Percentiles rank a stretch among this genome's conserved stretches.
These are phyloP conservation scores for Drosophila pachea DNA, from an alignment of 1,140 invertebrate genomes.

Conservation along the genomic window DNA sequence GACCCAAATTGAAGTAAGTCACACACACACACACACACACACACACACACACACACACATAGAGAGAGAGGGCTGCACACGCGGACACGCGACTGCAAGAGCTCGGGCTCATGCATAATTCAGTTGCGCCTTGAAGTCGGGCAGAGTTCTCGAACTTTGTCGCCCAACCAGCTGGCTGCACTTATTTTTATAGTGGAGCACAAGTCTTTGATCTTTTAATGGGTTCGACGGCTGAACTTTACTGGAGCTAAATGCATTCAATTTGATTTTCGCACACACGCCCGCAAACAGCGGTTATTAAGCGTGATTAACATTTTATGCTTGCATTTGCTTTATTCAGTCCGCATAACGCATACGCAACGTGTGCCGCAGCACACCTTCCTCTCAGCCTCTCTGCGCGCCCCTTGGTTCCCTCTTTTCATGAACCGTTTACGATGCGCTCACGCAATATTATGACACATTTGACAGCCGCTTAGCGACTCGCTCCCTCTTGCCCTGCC, in stretches of 20 bases:
- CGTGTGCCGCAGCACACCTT: neutral
- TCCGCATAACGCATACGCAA: conserved; percentile 36
- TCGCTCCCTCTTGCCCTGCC: too few species aligned
- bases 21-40: conserved; percentile 8
- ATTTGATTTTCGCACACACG: conserved; percentile 6
- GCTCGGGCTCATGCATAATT: conserved; percentile 59
- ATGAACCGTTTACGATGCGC: conserved; percentile 14
- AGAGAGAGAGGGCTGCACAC: conserved; percentile 3
- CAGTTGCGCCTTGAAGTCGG: conserved; percentile 50
- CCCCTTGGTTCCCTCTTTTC: neutral
- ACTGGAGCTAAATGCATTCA: conserved; percentile 16
- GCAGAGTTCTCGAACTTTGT: conserved; percentile 34
- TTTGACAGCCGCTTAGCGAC: conserved; percentile 6
- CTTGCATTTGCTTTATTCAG: conserved; percentile 34
- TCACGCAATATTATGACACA: conserved; percentile 32
- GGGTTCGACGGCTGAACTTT: conserved; percentile 36
- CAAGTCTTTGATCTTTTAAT: conserved; percentile 10
- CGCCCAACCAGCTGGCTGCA: neutral
- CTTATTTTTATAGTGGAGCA: neutral
- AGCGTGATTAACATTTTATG: conserved; percentile 60
- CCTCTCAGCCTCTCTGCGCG: neutral
- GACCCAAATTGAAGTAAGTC: conserved; percentile 50
- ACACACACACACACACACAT: conserved; percentile 4
- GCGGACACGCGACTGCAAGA: conserved; percentile 13
- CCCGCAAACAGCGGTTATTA: conserved; percentile 19